Percentiles rank a stretch among this genome's conserved stretches.
Conservation (phyloP, 2,888 invertebrate species). For the Sussaba pulchella region DNA sequence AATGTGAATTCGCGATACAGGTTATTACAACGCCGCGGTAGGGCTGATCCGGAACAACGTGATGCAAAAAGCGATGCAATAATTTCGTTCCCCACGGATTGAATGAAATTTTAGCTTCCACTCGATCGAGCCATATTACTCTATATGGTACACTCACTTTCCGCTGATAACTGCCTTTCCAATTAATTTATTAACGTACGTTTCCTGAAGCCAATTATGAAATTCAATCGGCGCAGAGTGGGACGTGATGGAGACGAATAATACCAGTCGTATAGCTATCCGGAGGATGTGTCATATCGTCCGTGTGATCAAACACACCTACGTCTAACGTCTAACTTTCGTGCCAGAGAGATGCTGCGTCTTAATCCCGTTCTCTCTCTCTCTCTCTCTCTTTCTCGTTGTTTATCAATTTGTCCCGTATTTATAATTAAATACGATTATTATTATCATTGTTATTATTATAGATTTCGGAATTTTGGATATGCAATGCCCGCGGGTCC, state of each 20-base stretch:
- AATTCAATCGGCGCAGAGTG: conserved; percentile 11
- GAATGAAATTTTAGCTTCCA: conserved; percentile 14
- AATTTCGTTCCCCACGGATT: conserved; percentile 10
- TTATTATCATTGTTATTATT: no score
- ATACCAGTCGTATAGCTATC: not conserved
- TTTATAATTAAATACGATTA: no score
- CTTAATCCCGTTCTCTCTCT: no score
- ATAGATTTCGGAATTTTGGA: no score
- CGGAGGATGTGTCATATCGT: not conserved
- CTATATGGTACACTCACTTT: not conserved
- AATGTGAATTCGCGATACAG: not conserved
- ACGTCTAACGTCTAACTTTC: not conserved
- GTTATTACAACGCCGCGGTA: conserved; percentile 1
- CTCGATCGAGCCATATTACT: conserved; percentile 14
- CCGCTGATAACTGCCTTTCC: not conserved
- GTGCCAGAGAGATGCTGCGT: conserved; percentile 28
- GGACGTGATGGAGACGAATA: not conserved
- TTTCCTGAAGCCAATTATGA: not conserved
- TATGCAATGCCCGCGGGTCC: no score
- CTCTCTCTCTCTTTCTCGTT: no score
- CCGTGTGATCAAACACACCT: not conserved
- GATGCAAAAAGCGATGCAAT: conserved; percentile 19
- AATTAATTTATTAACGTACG: not conserved
- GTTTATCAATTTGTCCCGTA: no score
- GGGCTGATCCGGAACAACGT: not conserved